A percentile compares a stretch with the other conserved stretches of the same genome.
Conservation (phyloP, 2,113 vertebrate genomes). For the western clawed frog (Xenopus tropicalis) region DNA sequence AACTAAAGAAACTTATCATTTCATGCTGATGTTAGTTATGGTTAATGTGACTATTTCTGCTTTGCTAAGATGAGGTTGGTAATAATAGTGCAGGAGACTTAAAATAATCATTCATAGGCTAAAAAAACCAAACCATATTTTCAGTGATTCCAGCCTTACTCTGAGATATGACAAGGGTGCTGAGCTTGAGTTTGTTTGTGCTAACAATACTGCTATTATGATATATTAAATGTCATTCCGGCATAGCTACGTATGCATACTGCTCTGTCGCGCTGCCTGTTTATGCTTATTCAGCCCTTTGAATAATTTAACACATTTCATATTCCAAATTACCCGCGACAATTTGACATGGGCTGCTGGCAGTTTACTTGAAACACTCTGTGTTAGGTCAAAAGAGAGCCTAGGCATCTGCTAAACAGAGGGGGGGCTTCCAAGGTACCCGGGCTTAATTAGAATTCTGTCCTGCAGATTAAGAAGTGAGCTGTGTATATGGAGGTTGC, state of each 20-base stretch:
- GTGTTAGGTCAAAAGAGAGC: constrained; percentile 74
- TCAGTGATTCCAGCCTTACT: constrained; percentile 4
- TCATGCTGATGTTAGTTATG: not conserved
- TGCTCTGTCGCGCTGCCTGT: constrained; percentile 67
- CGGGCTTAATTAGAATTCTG: constrained; percentile 66
- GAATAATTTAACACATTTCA: constrained; percentile 87
- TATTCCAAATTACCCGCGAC: constrained; percentile 85
- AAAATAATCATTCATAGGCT: not conserved
- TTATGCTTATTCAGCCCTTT: constrained; percentile 96
- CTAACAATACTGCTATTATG: constrained; percentile 81
- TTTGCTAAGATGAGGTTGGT: not conserved
- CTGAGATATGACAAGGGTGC: constrained; percentile 47
- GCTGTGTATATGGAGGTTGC: not conserved
- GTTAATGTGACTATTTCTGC: not conserved
- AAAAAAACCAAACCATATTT: not conserved
- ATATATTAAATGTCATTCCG: constrained; percentile 85
- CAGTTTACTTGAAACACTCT: constrained; percentile 71
- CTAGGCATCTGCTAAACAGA: constrained; percentile 72
- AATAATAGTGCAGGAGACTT: not conserved
- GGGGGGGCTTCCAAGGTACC: constrained; percentile 65
- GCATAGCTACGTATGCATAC: constrained; percentile 73
- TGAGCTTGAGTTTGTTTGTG: constrained; percentile 60
- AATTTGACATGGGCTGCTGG: constrained; percentile 77
- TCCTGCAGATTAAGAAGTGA: constrained; percentile 31
- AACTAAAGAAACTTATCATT: no score